These are phyloP conservation scores for Drosophila borborema DNA, from an alignment of 2,888 invertebrate genomes.

Conservation along the genomic window DNA sequence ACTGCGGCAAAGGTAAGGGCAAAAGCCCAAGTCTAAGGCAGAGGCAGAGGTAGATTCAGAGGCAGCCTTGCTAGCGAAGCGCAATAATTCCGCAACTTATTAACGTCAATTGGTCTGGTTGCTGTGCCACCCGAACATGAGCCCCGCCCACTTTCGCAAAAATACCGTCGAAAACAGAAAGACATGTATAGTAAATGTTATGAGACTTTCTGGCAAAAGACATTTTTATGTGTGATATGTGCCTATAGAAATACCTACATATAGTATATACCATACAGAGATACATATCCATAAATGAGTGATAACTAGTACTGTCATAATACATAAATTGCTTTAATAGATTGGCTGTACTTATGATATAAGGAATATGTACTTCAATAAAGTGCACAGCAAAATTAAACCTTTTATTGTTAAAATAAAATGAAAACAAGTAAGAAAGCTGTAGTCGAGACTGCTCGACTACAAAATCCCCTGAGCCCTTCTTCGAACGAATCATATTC, in stretches of 20 bases:
- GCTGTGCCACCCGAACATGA: neutral
- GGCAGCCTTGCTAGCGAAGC: conserved; percentile 44
- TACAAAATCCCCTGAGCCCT: too few relatives aligned
- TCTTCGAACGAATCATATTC: too few relatives aligned
- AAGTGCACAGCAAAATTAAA: neutral
- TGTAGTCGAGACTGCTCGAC: too few relatives aligned
- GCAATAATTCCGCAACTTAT: conserved; percentile 68
- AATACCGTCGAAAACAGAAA: conserved; percentile 10
- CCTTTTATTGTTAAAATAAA: too few relatives aligned
- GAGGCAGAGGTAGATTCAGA: neutral
- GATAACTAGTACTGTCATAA: neutral
- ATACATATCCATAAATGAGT: neutral
- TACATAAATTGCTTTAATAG: neutral
- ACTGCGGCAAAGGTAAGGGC: neutral
- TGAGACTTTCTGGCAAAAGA: conserved; percentile 40
- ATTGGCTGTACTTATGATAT: neutral
- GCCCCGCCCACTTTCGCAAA: conserved; percentile 18
- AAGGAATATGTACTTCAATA: neutral
- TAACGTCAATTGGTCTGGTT: conserved; percentile 55
- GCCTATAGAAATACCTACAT: neutral
- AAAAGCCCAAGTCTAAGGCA: neutral
- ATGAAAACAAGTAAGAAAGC: neutral
- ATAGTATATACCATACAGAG: too few relatives aligned
- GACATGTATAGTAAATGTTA: conserved; percentile 28
- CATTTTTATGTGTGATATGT: conserved; percentile 21